Conservation (phyloP, 2,888 invertebrate species). For the Gymnocheta viridis region DNA sequence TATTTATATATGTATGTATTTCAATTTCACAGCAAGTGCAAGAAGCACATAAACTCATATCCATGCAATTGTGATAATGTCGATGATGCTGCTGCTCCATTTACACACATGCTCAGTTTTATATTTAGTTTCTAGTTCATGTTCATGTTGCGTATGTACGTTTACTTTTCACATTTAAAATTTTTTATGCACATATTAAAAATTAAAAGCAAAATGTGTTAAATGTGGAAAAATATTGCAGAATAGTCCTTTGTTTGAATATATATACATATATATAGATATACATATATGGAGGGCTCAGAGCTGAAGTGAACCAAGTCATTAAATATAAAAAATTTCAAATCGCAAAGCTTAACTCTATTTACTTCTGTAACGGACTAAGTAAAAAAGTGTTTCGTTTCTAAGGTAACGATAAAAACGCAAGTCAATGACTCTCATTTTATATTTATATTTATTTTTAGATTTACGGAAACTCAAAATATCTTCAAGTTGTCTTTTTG, state of each 20-base stretch:
- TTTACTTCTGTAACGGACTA: too few relatives aligned
- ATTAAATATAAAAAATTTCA: too few relatives aligned
- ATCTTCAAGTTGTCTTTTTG: too few relatives aligned
- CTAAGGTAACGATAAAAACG: too few relatives aligned
- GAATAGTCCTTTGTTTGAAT: neutral
- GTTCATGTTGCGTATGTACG: slow-evolving; percentile 29
- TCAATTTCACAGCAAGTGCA: slow-evolving; percentile 4
- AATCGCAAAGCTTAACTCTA: too few relatives aligned
- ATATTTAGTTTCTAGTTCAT: slow-evolving; percentile 64
- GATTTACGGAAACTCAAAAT: too few relatives aligned
- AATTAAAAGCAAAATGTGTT: slow-evolving; percentile 65
- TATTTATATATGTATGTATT: neutral
- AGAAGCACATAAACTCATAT: neutral
- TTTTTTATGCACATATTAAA: slow-evolving; percentile 69
- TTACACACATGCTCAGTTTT: slow-evolving; percentile 9
- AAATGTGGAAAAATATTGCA: slow-evolving; percentile 54
- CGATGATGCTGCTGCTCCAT: slow-evolving; percentile 39
- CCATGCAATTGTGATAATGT: neutral
- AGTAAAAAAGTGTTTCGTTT: too few relatives aligned
- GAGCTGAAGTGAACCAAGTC: too few relatives aligned
- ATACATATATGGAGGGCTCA: too few relatives aligned
- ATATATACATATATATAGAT: neutral
- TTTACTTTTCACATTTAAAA: slow-evolving; percentile 50
- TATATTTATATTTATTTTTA: too few relatives aligned
- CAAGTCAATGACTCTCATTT: too few relatives aligned